Evolutionary conservation across 2,888 invertebrate species (phyloP), one percentile per base, ranked within the genome.

Genomic region (Pimpla rufipes): DNA sequence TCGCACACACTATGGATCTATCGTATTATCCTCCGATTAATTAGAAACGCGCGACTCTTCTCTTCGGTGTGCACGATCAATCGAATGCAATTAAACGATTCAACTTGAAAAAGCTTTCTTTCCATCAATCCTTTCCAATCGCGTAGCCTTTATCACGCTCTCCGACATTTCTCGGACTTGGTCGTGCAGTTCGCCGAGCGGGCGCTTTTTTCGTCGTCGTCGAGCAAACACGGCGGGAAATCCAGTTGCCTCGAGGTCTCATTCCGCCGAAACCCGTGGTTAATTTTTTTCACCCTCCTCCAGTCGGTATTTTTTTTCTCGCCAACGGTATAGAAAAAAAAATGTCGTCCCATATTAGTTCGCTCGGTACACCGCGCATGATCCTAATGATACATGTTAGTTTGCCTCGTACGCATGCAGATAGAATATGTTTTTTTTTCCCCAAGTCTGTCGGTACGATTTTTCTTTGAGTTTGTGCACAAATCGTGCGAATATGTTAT

Each of bases 351-450:
- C 1, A 16, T 8, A 8, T 52, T 52, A 18, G 10, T 52, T 7
- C n/a, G n/a, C n/a, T n/a, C n/a, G n/a, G n/a, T n/a, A n/a, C n/a
- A n/a, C n/a, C n/a, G n/a, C n/a, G n/a, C 10, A 23, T 23, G 16
- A 71, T 13, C n/a, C n/a, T 29, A 55, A 23, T 21, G 0, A 21
- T 21, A 55, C 21, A 55, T 52, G 35, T 52, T 37, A 68, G 29
- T 18, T 50, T 42, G 45, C 8, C 35, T 23, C 64, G 71, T 73
- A 55, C 71, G 8, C 81, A 55, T 81, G 81, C 81, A 37, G 2
- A 29, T 29, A 29, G 5, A 29, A 35, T 40, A n/a, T 40, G 40
- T 16, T 66, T 42, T 42, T 50, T 42, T 21, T 50, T 1, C n/a
- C n/a, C n/a, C n/a, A n/a, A 6, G 29, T 16, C 16, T 47, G 11